Conservation (phyloP, 2,888 invertebrate species). For the Ditula angustiorana region DNA sequence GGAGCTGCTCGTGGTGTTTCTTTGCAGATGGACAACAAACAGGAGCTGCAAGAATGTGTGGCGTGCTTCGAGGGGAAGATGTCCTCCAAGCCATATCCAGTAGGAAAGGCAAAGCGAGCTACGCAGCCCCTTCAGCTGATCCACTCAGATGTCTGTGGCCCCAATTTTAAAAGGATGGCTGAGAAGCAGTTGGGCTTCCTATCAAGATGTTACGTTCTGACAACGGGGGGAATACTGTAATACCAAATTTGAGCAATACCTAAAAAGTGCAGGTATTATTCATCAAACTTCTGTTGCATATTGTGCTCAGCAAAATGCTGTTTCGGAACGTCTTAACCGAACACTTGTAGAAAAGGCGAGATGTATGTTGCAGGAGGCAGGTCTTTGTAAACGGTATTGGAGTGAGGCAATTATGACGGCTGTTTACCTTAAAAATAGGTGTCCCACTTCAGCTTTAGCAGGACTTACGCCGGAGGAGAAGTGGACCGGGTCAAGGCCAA, state of each 20-base stretch:
- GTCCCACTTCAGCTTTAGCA: not conserved
- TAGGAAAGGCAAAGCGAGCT: not conserved
- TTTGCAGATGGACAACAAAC: not conserved
- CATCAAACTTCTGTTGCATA: not conserved
- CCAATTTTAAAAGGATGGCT: slow-evolving; percentile 26
- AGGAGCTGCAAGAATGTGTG: not conserved
- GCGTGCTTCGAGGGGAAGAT: not conserved
- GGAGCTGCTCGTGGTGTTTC: too few species aligned
- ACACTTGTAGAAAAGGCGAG: not conserved
- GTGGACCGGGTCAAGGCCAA: not conserved
- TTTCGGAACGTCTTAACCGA: not conserved
- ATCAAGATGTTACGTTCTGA: slow-evolving; percentile 41
- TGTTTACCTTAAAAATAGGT: not conserved
- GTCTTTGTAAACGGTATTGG: not conserved
- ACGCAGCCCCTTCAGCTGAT: slow-evolving; percentile 14
- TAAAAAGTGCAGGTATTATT: not conserved
- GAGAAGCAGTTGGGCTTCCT: slow-evolving; percentile 41
- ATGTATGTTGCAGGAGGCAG: not conserved
- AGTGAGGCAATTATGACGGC: not conserved
- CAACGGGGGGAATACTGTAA: slow-evolving; percentile 42
- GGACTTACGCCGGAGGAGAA: not conserved
- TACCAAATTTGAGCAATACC: not conserved
- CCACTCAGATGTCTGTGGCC: slow-evolving; percentile 32
- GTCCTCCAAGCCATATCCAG: not conserved
- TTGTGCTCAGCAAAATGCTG: not conserved